Evolutionary conservation across 1,140 invertebrate genomes (phyloP).

Genomic region (Anastatus disparis): DNA sequence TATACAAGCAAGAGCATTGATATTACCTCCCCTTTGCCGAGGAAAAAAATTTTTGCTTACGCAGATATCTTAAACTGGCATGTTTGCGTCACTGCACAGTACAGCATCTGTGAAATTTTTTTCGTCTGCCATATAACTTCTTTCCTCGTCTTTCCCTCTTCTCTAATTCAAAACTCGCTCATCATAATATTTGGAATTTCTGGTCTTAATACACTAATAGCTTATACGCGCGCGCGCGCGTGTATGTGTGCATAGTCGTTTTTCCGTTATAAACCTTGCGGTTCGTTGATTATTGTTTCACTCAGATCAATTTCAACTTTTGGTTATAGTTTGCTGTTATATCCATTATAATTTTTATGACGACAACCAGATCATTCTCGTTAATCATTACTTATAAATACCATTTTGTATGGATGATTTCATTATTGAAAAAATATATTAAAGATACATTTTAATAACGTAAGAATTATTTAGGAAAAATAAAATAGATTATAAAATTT

Average conservation of each 20-base stretch:
- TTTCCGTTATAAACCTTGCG: constrained; percentile 39
- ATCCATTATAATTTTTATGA: not conserved
- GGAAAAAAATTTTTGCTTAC: no score
- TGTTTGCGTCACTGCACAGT: constrained; percentile 27
- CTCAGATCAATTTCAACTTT: not conserved
- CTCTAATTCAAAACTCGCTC: constrained; percentile 35
- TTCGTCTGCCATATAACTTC: not conserved
- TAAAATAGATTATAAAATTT: no score
- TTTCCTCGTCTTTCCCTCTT: no score
- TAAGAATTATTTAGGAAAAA: no score
- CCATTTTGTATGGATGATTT: not conserved
- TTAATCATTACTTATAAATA: constrained; percentile 9
- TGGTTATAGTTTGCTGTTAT: not conserved
- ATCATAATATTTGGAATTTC: constrained; percentile 55
- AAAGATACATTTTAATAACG: no score
- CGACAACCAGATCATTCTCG: not conserved
- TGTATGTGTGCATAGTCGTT: no score
- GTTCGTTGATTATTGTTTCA: constrained; percentile 39
- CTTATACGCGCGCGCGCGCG: constrained; percentile 14
- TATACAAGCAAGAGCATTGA: not conserved
- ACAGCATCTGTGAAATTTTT: constrained; percentile 34
- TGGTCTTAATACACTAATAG: constrained; percentile 13
- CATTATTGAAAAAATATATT: no score
- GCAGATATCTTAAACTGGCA: constrained; percentile 9
- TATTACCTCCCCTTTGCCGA: constrained; percentile 12